Base-by-base conservation (phyloP, 2,888 invertebrate genomes). In the Tuberolachnus salignus region DNA sequence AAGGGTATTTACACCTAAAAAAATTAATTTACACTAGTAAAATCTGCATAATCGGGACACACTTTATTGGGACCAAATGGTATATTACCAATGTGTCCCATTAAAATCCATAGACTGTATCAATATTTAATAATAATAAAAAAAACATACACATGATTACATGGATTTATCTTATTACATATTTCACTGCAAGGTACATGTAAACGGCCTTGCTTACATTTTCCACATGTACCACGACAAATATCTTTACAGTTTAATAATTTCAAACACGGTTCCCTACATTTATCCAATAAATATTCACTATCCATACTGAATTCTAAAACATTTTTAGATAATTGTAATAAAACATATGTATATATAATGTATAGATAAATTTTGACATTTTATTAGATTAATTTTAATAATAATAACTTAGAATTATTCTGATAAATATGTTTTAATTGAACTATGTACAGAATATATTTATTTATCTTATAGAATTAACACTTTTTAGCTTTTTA, bases 81-180 rank as follows among this genome's bases (percentile, higher is more conserved):
- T 34, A 6, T 34, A 34, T 34, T 34, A 6, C 34, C 34, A 34
- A 34, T 6, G 34, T 4, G 34, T 34, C 34, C 6, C 3, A 34
- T 34, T 34, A 34, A 34, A 34, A 34, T 34, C 34, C 3, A 34
- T 6, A n/a, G n/a, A 34, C 34, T 34, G 34, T 34, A 34, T 34
- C 6, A 34, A 34, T 34, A 34, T 34, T 34, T 34, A 34, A 34
- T 51, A 46, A 71, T 21, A 44, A 46, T n/a, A 44, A 19, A 21
- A 11, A 71, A 53, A 59, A 82, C 85, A 85, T 83, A 89, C 88
- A 86, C 85, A 84, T 91, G 91, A 46, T 90, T 89, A 84, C 92
- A 91, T 66, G 91, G 87, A 81, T 91, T 87, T 14, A 84, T 82
- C 70, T 87, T 87, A 8, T 86, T 86, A 84, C 92, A 92, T 21